A percentile compares a stretch with the other conserved stretches of the same genome.
phyloP scores from a whole-genome alignment of 2,888 invertebrate species.

The Xestia rhomboidea region DNA sequence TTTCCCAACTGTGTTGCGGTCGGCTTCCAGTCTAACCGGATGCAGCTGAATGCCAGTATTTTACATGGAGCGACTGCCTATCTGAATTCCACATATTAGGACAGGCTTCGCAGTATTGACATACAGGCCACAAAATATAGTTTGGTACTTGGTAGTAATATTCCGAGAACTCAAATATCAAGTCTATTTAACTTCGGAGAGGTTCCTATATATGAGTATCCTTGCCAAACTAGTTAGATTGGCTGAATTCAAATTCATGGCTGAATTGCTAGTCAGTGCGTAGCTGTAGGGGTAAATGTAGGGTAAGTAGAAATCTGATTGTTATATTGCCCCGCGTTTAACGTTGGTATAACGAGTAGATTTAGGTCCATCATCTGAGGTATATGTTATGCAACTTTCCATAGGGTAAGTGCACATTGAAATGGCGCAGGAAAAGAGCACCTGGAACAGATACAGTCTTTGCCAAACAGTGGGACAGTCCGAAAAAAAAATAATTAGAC shows the following conservation, averaged over 20 bases:
- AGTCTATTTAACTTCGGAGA: constrained; percentile 34
- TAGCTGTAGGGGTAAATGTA: not conserved
- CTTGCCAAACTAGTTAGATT: constrained; percentile 22
- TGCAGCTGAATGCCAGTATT: no score
- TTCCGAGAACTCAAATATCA: constrained; percentile 30
- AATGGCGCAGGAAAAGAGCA: not conserved
- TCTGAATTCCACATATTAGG: not conserved
- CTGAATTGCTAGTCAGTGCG: constrained; percentile 10
- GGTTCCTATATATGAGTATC: not conserved
- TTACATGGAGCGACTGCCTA: no score
- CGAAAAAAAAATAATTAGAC: not conserved
- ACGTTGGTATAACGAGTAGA: not conserved
- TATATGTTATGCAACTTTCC: no score
- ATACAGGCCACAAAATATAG: constrained; percentile 16
- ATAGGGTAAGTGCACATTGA: not conserved
- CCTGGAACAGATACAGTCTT: not conserved
- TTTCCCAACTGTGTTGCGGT: no score
- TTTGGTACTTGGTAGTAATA: constrained; percentile 12
- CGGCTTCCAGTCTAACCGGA: no score
- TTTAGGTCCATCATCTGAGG: not conserved
- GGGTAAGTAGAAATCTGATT: constrained; percentile 1
- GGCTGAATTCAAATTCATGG: constrained; percentile 30
- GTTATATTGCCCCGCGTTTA: not conserved
- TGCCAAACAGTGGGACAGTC: not conserved
- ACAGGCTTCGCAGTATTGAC: not conserved